Evolutionary conservation across 2,888 invertebrate genomes (phyloP).

Genomic region (Asteroscopus sphinx): DNA sequence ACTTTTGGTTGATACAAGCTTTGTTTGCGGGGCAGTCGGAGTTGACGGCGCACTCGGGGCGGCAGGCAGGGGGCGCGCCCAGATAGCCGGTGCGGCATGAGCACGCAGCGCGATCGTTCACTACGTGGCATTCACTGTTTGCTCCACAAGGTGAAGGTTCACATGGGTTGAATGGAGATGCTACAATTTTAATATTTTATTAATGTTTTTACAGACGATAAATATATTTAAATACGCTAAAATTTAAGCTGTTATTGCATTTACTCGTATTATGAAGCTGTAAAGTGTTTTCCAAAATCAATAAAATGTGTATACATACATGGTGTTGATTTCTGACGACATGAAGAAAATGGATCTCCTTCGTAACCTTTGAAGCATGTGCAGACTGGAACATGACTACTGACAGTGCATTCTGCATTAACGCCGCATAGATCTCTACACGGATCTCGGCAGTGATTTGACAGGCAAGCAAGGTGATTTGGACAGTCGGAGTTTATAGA

Average conservation of each 20-base stretch:
- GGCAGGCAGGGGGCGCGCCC: constrained; percentile 93
- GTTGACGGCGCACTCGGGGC: constrained; percentile 94
- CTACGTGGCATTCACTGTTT: constrained; percentile 93
- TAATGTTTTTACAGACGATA: neutral
- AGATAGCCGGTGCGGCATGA: constrained; percentile 92
- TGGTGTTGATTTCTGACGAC: constrained; percentile 89
- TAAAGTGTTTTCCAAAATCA: neutral
- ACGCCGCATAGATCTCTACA: constrained; percentile 95
- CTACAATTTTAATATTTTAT: constrained; percentile 39
- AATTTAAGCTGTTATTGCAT: no score
- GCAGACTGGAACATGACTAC: constrained; percentile 95
- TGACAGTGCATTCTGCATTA: constrained; percentile 95
- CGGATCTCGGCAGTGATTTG: constrained; percentile 96
- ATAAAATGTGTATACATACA: constrained; percentile 83
- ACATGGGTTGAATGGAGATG: constrained; percentile 90
- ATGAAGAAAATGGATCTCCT: constrained; percentile 95
- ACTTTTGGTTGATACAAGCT: constrained; percentile 94
- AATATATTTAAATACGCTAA: no score
- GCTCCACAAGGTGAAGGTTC: constrained; percentile 94
- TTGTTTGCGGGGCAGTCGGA: constrained; percentile 93
- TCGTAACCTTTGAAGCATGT: constrained; percentile 93
- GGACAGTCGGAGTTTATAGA: constrained; percentile 95
- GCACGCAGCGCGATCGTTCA: constrained; percentile 93
- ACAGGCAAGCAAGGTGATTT: constrained; percentile 93
- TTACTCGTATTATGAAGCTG: no score